phyloP scores from a whole-genome alignment of 2,797 vertebrate species.

The Rhinella marina region DNA sequence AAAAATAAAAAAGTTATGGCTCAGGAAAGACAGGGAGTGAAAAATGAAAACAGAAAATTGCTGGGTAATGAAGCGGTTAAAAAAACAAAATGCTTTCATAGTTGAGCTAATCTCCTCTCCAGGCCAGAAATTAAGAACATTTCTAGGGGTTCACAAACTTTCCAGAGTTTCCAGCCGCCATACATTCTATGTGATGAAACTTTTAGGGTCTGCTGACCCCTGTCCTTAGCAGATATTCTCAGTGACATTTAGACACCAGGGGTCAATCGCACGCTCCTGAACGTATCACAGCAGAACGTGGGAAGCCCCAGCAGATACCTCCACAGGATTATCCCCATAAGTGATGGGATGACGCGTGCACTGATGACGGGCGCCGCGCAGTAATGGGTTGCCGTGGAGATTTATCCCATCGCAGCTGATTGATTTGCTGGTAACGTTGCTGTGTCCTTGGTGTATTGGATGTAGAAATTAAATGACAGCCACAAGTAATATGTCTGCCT shows the following conservation, averaged over 20 bases:
- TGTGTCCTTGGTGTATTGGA: conserved; percentile 22
- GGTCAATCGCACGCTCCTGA: not conserved
- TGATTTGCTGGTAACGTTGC: conserved; percentile 26
- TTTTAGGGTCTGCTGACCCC: no score
- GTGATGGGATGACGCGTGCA: not conserved
- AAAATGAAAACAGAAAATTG: no score
- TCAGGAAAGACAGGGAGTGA: no score
- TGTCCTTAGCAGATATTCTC: not conserved
- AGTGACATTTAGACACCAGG: not conserved
- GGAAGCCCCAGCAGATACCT: not conserved
- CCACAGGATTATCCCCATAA: not conserved
- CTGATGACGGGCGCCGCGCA: not conserved
- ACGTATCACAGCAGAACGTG: not conserved
- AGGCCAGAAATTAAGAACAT: no score
- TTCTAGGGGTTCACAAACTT: not conserved
- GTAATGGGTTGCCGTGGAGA: conserved; percentile 16
- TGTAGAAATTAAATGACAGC: conserved; percentile 40
- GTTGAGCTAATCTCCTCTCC: no score
- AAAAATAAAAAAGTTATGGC: no score
- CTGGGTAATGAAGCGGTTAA: no score
- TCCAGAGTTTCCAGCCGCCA: not conserved
- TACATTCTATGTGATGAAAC: no score
- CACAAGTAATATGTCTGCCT: conserved; percentile 29
- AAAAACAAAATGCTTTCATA: no score
- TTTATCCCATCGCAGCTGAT: not conserved